Conservation (phyloP, 2,797 vertebrate species). For the Dermochelys coriacea region DNA sequence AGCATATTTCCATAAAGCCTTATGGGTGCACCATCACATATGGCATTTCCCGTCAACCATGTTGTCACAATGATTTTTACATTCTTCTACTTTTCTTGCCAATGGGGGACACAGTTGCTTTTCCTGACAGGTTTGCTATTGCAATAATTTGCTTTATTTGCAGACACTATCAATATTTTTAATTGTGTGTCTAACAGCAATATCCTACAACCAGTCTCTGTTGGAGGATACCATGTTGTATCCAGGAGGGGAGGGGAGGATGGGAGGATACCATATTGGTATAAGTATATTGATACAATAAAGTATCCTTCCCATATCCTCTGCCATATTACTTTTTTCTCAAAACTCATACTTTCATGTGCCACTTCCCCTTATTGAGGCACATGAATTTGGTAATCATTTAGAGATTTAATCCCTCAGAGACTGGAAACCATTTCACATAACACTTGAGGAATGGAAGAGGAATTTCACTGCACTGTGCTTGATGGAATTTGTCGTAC, state of each 20-base stretch:
- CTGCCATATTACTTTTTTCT: background rate
- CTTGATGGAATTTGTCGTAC: conserved; percentile 5
- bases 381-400: background rate
- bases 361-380: background rate
- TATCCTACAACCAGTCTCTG: background rate
- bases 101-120: background rate
- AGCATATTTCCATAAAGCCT: too few species aligned
- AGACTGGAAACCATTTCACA: background rate
- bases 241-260: too few species aligned
- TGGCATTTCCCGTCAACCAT: background rate
- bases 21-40: too few species aligned
- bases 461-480: background rate
- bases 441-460: background rate
- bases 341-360: background rate
- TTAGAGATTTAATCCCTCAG: background rate
- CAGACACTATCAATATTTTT: too few species aligned
- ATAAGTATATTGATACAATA: too few species aligned
- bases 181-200: background rate
- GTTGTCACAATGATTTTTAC: background rate
- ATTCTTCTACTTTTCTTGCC: background rate
- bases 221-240: background rate
- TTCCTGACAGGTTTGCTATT: background rate
- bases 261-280: too few species aligned
- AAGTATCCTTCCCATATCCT: background rate
- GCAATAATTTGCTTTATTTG: background rate